These are phyloP conservation scores for Xenopus tropicalis DNA, from an alignment of 2,113 vertebrate species.

Conservation along the genomic window DNA sequence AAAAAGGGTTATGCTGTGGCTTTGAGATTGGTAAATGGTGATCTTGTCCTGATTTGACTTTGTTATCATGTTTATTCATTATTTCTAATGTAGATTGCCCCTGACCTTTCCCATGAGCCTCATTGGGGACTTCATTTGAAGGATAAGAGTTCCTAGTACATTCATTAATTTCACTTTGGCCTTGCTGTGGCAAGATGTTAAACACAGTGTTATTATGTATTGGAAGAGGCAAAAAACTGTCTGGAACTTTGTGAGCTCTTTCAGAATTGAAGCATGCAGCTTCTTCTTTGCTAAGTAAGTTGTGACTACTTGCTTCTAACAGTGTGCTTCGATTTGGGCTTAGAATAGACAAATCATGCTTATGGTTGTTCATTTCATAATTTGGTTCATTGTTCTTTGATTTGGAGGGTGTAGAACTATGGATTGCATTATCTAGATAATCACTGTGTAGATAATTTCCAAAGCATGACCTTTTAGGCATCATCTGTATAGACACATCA, in stretches of 20 bases:
- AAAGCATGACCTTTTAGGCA: no score
- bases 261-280: not conserved
- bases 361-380: not conserved
- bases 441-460: no score
- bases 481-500: not conserved
- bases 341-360: not conserved
- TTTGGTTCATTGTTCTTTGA: not conserved
- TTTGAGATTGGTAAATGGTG: not conserved
- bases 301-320: not conserved
- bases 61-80: not conserved
- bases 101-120: not conserved
- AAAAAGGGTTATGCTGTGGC: not conserved
- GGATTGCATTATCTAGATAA: not conserved
- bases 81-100: not conserved
- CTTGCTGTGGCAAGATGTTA: constrained; percentile 47
- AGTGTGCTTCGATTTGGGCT: not conserved
- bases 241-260: not conserved
- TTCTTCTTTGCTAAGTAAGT: not conserved
- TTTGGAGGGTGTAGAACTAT: not conserved
- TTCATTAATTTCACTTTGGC: not conserved
- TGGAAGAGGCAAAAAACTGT: constrained; percentile 48
- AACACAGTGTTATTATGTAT: constrained; percentile 45
- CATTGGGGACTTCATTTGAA: no score
- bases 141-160: not conserved
- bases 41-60: not conserved